These are phyloP conservation scores for Typhlichthys eigenmanni DNA, from an alignment of 2,797 vertebrate genomes.

Conservation along the genomic window DNA sequence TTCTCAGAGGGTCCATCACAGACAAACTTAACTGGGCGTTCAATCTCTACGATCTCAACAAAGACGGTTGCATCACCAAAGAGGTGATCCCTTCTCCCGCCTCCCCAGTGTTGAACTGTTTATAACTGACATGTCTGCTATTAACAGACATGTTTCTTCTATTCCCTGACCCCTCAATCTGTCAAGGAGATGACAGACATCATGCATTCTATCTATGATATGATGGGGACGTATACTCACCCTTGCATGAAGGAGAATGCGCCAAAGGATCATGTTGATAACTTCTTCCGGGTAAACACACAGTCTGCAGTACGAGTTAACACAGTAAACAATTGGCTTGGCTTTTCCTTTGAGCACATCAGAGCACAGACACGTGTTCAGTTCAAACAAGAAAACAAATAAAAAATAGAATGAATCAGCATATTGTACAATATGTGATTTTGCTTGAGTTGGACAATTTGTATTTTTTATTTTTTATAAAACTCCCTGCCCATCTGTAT, in stretches of 20 bases:
- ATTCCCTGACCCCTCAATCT: not conserved
- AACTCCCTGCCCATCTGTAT: not conserved
- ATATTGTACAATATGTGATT: too few relatives aligned
- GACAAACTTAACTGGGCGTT: conserved; percentile 97
- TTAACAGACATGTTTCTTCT: not conserved
- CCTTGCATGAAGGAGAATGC: conserved; percentile 88
- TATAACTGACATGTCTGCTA: not conserved
- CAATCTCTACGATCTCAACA: conserved; percentile 96
- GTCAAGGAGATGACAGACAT: conserved; percentile 96
- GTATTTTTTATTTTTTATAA: too few relatives aligned
- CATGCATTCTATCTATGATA: conserved; percentile 97
- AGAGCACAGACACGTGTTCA: too few relatives aligned
- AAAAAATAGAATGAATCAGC: too few relatives aligned
- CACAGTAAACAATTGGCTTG: not conserved
- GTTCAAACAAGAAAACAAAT: too few relatives aligned
- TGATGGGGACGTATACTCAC: conserved; percentile 96
- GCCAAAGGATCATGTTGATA: conserved; percentile 91
- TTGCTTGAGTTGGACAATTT: too few relatives aligned
- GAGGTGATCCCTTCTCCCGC: conserved; percentile 77
- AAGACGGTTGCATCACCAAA: conserved; percentile 98
- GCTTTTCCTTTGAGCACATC: too few relatives aligned
- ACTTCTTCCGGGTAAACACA: conserved; percentile 89
- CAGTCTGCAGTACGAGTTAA: not conserved
- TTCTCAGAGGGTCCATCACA: conserved; percentile 89
- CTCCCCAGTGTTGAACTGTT: not conserved